Base-by-base conservation (phyloP, 2,797 vertebrate genomes). In the Nyctibius grandis region DNA sequence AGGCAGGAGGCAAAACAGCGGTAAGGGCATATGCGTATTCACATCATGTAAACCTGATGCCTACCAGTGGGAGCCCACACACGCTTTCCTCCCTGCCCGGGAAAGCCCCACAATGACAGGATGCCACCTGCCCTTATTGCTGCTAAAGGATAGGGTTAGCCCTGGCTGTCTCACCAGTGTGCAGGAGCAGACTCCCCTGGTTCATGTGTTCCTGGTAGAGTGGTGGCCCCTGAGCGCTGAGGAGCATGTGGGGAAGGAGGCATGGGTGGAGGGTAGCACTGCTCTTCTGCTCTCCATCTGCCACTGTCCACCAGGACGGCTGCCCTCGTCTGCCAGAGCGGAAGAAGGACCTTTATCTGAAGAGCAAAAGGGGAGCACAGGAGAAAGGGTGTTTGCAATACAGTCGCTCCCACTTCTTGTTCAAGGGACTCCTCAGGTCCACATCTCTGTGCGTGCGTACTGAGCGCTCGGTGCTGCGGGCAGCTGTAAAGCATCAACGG, bases 401-500 rank as follows among this genome's bases (percentile, higher is more conserved):
- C 20, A 1, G n/a, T 63, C 7, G 0, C 31, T 84, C 23, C 18
- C 50, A 51, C 2, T 2, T 34, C 45, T 75, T 59, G 38, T 50
- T 70, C 22, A 10, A 34, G 51, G 22, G 38, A 21, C 33, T 65
- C 50, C 34, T 42, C 31, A n/a, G 12, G 23, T 79, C 50, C 1
- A 0, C 12, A 6, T 31, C 28, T 45, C 15, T 40, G 34, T 7
- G 1, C 6, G 2, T 31, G 25, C 9, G 13, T 45, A 11, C 11
- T 31, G 44, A 74, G 51, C 3, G 2, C 69, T 75, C 0, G 0
- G 6, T 53, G 26, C 60, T 74, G 48, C 60, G 53, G 57, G 68
- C 57, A 82, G 63, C 59, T 0, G 0, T 54, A n/a, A 73, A 73
- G 26, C 15, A 5, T 31, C 0, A 0, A 12, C 64, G 36, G 60